Percentiles rank a stretch among this genome's conserved stretches.
Evolutionary conservation across 2,888 invertebrate genomes (phyloP).

Genomic region (Blastobasis adustella): DNA sequence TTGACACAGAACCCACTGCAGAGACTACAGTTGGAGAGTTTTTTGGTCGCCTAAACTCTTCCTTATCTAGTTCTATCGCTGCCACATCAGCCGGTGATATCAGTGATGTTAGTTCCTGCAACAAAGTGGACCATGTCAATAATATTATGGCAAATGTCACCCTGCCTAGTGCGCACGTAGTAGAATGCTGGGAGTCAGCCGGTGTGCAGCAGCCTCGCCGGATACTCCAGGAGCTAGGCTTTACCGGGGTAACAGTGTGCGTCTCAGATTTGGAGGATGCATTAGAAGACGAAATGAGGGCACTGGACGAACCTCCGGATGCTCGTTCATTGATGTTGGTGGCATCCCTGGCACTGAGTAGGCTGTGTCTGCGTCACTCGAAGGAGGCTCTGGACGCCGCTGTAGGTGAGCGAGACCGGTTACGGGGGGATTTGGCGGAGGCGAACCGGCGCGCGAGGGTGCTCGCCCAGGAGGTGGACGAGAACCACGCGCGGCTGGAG

Average conservation of each 20-base stretch:
- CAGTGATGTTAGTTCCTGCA: neutral
- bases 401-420: slow-evolving; percentile 86
- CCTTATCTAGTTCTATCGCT: slow-evolving; percentile 44
- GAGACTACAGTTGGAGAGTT: slow-evolving; percentile 64
- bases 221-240: slow-evolving; percentile 80
- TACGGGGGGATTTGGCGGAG: slow-evolving; percentile 85
- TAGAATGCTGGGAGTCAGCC: slow-evolving; percentile 83
- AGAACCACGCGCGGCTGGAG: slow-evolving; percentile 89
- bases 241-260: slow-evolving; percentile 73
- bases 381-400: slow-evolving; percentile 76
- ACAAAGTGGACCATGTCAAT: neutral
- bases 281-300: slow-evolving; percentile 78
- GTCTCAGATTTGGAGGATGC: slow-evolving; percentile 78
- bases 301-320: slow-evolving; percentile 21
- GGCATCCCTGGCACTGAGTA: slow-evolving; percentile 80
- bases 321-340: slow-evolving; percentile 59
- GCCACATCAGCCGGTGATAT: slow-evolving; percentile 4
- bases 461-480: slow-evolving; percentile 93
- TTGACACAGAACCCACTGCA: slow-evolving; percentile 33
- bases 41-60: slow-evolving; percentile 51
- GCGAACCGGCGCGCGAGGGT: slow-evolving; percentile 87
- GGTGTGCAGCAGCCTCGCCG: slow-evolving; percentile 79
- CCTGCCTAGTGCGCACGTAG: slow-evolving; percentile 68
- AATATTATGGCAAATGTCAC: neutral
- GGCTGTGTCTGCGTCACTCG: slow-evolving; percentile 82